Evolutionary conservation across 2,888 invertebrate species (phyloP).

Genomic region (Tryphoninae sp.): DNA sequence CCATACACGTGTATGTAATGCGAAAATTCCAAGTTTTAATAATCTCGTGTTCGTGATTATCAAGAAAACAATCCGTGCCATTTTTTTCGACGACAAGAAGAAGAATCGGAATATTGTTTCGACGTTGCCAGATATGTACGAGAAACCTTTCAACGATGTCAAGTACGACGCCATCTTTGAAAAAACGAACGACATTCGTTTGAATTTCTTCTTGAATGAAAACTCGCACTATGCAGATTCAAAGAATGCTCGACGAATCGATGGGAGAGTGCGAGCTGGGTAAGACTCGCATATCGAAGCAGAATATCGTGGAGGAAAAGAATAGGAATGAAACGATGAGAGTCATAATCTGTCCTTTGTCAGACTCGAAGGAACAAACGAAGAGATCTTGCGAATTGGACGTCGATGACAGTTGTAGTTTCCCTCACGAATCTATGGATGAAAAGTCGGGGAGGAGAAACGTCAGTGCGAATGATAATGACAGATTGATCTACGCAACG

Average conservation of each 20-base stretch:
- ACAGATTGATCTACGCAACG: conserved; percentile 72
- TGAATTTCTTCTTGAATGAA: background rate
- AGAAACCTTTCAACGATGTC: too few relatives aligned
- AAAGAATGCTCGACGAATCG: conserved; percentile 52
- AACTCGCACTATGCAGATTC: conserved; percentile 46
- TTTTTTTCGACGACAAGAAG: background rate
- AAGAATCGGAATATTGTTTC: background rate
- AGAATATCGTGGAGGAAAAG: background rate
- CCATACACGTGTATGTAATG: too few relatives aligned
- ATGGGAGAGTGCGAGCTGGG: conserved; percentile 19
- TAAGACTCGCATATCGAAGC: background rate
- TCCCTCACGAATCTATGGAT: conserved; percentile 45
- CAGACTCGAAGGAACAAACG: background rate
- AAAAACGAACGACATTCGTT: background rate
- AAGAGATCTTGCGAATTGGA: conserved; percentile 17
- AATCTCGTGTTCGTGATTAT: too few relatives aligned
- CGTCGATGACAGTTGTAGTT: conserved; percentile 53
- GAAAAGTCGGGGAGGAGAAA: conserved; percentile 12
- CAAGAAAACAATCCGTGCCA: too few relatives aligned
- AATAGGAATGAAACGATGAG: conserved; percentile 1
- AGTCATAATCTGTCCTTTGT: background rate
- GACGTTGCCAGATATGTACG: too few relatives aligned
- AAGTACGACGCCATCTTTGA: background rate
- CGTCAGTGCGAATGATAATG: conserved; percentile 2
- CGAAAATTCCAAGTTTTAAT: too few relatives aligned